Evolutionary conservation across 2,888 invertebrate genomes (phyloP), one percentile per base, ranked within the genome.

Genomic region (Cyclophora albipunctata): DNA sequence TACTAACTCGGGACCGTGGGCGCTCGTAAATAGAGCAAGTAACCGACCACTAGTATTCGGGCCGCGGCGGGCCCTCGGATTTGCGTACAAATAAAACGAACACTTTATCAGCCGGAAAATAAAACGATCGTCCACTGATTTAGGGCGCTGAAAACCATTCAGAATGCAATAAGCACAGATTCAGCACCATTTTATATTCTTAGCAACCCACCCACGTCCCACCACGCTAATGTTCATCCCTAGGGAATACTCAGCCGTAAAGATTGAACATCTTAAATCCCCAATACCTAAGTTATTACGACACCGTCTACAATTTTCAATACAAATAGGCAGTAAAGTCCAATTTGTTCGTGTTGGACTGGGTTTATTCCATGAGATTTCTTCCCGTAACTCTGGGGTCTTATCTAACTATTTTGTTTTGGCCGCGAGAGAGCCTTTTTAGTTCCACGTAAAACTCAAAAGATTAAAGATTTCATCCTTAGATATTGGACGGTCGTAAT

Each of bases 401-500:
- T 77, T 79, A 79, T 78, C 79, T 71, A 60, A 66, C 69, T 73
- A 72, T 73, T 73, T 70, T 68, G 71, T 63, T 64, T 64, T 62
- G 67, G 67, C 64, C 68, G 67, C 73, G 63, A 59, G 64, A 64
- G 61, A 63, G 54, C 67, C 71, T 68, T 71, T 43, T 67, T 69
- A 73, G 68, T 72, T 77, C 71, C 67, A 75, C 76, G 76, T 78
- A 76, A 79, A 78, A 77, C 71, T 75, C 62, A 65, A 67, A 20
- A 78, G 84, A 84, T 84, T 84, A 84, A 84, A 84, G 84, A 85
- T 86, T 80, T 81, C 77, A 76, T 82, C 78, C 79, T 66, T 59
- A 72, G 84, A 84, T 86, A 84, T 84, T 73, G 83, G 80, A 68
- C 79, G 80, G 71, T 83, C 86, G 84, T 87, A 85, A 87, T 84